Base-by-base conservation (phyloP, 2,888 invertebrate genomes). In the Polydrusus tereticollis region DNA sequence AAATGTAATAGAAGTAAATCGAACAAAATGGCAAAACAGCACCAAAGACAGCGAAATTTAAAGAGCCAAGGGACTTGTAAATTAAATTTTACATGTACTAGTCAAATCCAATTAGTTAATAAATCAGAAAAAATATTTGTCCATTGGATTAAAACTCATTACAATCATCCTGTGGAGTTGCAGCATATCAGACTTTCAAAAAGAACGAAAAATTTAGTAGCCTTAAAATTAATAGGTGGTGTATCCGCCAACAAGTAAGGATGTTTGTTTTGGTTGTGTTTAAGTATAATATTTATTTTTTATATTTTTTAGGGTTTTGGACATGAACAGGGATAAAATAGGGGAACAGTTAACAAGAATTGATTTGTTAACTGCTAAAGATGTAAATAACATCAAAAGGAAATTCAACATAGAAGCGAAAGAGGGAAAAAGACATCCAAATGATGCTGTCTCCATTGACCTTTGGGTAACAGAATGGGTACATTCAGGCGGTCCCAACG, bases 21-120 rank as follows among this genome's bases (percentile, higher is more conserved):
- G 8, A 47, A 47, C 10, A 47, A 47, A 47, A 14, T 10, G n/a
- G 14, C 23, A 47, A 47, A 47, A 8, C 8, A 52, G 14, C 23
- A 52, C 20, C 21, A 52, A 12, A 52, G 52, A 52, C 23, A 14
- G 21, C 52, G 52, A 52, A 52, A 52, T 20, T 52, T 52, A 52
- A 18, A 52, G 12, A 52, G 52, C 12, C 52, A 52, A 52, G 52
- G 20, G 3, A 52, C 52, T 52, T 52, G 52, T 21, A 52, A 18
- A 20, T 52, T 52, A 29, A 20, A 52, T 12, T 20, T 52, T 29
- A 52, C 21, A 29, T 18, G 20, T 52, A 52, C 20, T 52, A 52
- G 52, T 52, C 21, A 52, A 52, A 52, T 52, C 52, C 18, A 52
- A 29, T 52, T 20, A 20, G 10, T 52, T 6, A 14, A 41, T 41